Evolutionary conservation across 2,113 vertebrate species (phyloP), one percentile per base, ranked within the genome.

Genomic region (Oryzias javanicus): DNA sequence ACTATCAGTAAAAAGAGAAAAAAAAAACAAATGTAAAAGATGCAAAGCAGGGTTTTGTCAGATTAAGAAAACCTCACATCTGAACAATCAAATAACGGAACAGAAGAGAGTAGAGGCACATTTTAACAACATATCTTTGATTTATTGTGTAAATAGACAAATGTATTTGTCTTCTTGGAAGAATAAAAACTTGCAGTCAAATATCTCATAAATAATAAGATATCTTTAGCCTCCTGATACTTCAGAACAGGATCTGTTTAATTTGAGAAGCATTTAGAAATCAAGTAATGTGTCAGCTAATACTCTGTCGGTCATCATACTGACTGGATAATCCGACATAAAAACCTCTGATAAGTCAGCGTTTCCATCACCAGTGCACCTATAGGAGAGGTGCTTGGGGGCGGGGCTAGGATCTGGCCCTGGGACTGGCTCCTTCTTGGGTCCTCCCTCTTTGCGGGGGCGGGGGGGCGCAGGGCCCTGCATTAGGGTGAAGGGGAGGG

Each of bases 311-410:
- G 46, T 53, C 55, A 70, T 61, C 68, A 19, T 20, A 46, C 47
- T 56, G 18, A 70, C 42, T 1, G 62, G 51, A 76, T 85, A 71
- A 84, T 84, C 64, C 77, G 61, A 20, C 75, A 61, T 65, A 49
- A 75, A 74, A 50, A 47, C 4, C 29, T 24, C 64, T 67, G 53
- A 35, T 42, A 51, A 63, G 35, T 67, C 66, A 72, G 56, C 54
- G 18, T 4, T 61, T 54, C 50, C 50, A 46, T 52, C 27, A 35
- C 17, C n/a, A n/a, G n/a, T n/a, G n/a, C n/a, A n/a, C n/a, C n/a
- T n/a, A n/a, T n/a, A n/a, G n/a, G n/a, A n/a, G n/a, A n/a, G n/a
- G n/a, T n/a, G n/a, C n/a, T n/a, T n/a, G n/a, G n/a, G n/a, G n/a
- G n/a, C n/a, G n/a, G n/a, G n/a, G n/a, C n/a, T n/a, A n/a, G n/a